These are phyloP conservation scores for Nixonia krombeini DNA, from an alignment of 1,140 invertebrate species.

Conservation along the genomic window DNA sequence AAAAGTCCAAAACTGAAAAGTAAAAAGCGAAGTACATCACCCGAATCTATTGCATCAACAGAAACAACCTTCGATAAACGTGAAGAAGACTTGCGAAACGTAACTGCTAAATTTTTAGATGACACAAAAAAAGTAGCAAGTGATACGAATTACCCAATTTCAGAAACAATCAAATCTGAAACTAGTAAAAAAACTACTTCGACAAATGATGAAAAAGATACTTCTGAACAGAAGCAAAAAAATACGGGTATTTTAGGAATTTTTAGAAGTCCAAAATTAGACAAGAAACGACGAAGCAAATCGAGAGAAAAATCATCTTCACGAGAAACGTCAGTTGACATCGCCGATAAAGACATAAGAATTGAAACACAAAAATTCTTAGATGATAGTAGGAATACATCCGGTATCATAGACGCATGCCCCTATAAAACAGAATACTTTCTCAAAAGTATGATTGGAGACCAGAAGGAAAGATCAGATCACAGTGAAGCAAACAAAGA, in stretches of 20 bases:
- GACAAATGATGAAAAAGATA: slow-evolving; percentile 15
- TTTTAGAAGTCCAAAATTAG: slow-evolving; percentile 20
- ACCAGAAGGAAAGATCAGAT: slow-evolving; percentile 21
- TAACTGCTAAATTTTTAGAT: slow-evolving; percentile 44
- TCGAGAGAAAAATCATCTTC: slow-evolving; percentile 48
- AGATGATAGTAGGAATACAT: slow-evolving; percentile 51
- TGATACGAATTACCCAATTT: slow-evolving; percentile 5
- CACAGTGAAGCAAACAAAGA: slow-evolving; percentile 29
- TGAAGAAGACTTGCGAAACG: slow-evolving; percentile 46
- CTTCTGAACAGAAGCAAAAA: slow-evolving; percentile 23
- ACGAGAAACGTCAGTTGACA: slow-evolving; percentile 37
- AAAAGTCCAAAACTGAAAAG: slow-evolving; percentile 57
- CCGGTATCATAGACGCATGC: slow-evolving; percentile 46
- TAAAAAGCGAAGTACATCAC: slow-evolving; percentile 53
- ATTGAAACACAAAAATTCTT: slow-evolving; percentile 52
- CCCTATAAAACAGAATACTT: slow-evolving; percentile 50
- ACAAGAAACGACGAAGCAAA: slow-evolving; percentile 34
- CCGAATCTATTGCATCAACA: slow-evolving; percentile 49
- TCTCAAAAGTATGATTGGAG: slow-evolving; percentile 19
- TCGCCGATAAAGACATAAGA: slow-evolving; percentile 42
- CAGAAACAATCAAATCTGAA: background rate
- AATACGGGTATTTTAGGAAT: slow-evolving; percentile 35
- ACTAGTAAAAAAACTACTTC: background rate
- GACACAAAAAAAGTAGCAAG: slow-evolving; percentile 44
- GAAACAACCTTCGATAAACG: slow-evolving; percentile 45